phyloP scores from a whole-genome alignment of 2,888 invertebrate genomes.

The Tetranychus piercei region DNA sequence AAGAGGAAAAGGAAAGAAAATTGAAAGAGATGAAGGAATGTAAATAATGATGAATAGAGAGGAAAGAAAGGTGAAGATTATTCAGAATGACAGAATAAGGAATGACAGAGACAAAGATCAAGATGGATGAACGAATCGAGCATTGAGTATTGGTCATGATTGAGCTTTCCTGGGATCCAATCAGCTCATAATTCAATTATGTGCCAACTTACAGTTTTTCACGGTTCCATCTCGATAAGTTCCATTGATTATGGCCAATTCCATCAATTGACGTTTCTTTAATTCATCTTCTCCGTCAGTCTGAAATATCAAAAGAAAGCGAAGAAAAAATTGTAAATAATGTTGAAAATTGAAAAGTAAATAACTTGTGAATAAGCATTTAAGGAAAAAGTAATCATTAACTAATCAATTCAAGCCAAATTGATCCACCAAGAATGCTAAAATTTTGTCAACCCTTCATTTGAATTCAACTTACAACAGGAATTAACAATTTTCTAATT shows the following conservation, averaged over 20 bases:
- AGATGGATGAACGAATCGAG: slow-evolving; percentile 3
- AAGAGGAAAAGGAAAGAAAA: neutral
- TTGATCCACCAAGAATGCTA: too few species aligned
- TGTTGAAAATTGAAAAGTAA: neutral
- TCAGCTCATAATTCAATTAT: slow-evolving; percentile 9
- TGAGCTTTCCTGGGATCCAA: neutral
- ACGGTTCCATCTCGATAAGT: slow-evolving; percentile 64
- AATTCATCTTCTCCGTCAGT: slow-evolving; percentile 99
- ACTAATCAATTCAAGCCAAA: neutral
- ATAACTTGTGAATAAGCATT: neutral
- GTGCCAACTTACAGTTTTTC: neutral
- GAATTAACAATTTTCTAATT: slow-evolving; percentile 89
- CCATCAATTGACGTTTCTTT: slow-evolving; percentile 99
- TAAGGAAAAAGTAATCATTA: neutral
- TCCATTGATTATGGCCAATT: slow-evolving; percentile 98
- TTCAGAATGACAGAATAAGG: neutral
- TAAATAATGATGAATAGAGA: neutral
- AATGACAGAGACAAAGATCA: neutral
- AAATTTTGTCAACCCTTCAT: too few species aligned
- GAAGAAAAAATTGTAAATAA: neutral
- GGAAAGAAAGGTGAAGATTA: neutral
- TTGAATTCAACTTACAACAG: slow-evolving; percentile 47
- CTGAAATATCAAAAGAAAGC: slow-evolving; percentile 44
- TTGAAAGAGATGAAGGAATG: neutral
- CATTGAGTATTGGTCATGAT: neutral